phyloP scores from a whole-genome alignment of 2,797 vertebrate genomes.

The Paratrypauchen microcephalus region DNA sequence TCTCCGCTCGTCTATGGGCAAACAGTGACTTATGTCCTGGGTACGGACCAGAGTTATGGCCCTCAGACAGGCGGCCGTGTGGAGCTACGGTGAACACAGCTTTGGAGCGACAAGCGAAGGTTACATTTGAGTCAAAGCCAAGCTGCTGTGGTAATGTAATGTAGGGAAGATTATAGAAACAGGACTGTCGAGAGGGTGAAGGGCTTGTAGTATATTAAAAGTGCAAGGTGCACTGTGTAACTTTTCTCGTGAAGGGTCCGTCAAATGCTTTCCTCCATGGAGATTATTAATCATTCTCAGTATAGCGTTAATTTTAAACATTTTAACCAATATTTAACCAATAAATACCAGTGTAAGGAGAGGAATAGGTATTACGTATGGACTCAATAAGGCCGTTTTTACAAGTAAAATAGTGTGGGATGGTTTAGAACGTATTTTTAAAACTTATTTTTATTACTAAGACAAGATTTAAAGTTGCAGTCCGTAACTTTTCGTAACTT shows the following conservation, averaged over 20 bases:
- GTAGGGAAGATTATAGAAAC: constrained; percentile 9
- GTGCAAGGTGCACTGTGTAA: too few relatives aligned
- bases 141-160: not conserved
- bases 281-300: too few relatives aligned
- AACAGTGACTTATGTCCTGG: constrained; percentile 40
- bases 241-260: too few relatives aligned
- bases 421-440: not conserved
- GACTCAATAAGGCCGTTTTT: constrained; percentile 1
- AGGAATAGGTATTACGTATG: not conserved
- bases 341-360: not conserved
- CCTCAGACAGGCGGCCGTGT: constrained; percentile 15
- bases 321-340: too few relatives aligned
- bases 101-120: constrained; percentile 26
- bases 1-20: not conserved
- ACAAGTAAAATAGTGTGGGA: not conserved
- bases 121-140: constrained; percentile 17
- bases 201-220: not conserved
- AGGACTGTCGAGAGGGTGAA: not conserved
- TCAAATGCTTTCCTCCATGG: too few relatives aligned
- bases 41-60: constrained; percentile 40
- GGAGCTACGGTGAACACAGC: constrained; percentile 22
- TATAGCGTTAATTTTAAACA: too few relatives aligned
- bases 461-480: too few relatives aligned
- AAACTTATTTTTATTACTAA: not conserved
- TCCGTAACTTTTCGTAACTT: too few relatives aligned